Evolutionary conservation across 1,140 invertebrate species (phyloP), one percentile per base, ranked within the genome.

Genomic region (Magallana gigas): DNA sequence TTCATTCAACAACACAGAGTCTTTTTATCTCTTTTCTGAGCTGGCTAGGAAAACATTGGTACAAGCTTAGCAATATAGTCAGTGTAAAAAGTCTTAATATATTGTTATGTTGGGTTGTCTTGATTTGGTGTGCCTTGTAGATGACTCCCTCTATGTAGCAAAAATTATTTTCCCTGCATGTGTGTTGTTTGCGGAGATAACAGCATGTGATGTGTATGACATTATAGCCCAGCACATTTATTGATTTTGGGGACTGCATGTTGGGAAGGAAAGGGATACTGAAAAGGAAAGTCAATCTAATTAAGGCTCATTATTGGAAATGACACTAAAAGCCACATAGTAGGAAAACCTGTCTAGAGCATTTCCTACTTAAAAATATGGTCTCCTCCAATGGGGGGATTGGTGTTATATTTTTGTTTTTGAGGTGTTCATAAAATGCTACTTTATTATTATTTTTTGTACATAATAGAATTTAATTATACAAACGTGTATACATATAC

Each of bases 221-320:
- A 76, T 23, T 76, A 12, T 76, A 76, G 68, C 23, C 23, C 23
- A 12, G 68, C 68, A 36, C 68, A 71, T 36, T 8, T 76, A 76
- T 23, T 76, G 68, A 76, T 76, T 29, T 76, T 48, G 18, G 68
- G 23, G 68, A 76, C 18, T 76, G 68, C 68, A 76, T 76, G 68
- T 23, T 76, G 23, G 9, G 68, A 12, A 9, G 23, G 7, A 18
- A 71, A 71, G 29, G 60, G 14, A 62, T 62, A 62, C n/a, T 62
- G 60, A 62, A 62, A 62, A n/a, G 60, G 60, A 12, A 62, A 48
- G n/a, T n/a, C n/a, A 62, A 62, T 62, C 14, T 62, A 62, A 62
- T 62, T 62, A 62, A n/a, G 60, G 60, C 0, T 62, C n/a, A 12
- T 62, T n/a, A 62, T 62, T 62, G 5, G 60, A 16, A 62, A 62